These are phyloP conservation scores for Gymnoscopelus microlampas DNA, from an alignment of 2,797 vertebrate species.

Conservation along the genomic window DNA sequence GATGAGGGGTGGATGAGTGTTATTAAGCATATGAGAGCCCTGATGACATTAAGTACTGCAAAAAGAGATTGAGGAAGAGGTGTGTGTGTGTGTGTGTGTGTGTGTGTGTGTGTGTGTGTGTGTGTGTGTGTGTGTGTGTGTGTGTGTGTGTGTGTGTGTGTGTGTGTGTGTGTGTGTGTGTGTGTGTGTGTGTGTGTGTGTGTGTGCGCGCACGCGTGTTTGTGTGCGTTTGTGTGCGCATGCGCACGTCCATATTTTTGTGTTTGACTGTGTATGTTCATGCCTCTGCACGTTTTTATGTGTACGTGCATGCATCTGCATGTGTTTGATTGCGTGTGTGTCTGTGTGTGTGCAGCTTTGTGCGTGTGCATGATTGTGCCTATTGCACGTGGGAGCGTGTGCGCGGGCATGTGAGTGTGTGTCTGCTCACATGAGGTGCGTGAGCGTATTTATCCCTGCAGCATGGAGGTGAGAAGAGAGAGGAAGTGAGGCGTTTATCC, in stretches of 20 bases:
- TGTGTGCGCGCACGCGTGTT: background rate
- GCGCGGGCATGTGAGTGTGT: background rate
- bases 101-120: background rate
- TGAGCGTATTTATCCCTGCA: background rate
- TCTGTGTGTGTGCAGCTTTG: background rate
- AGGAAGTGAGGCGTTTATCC: slow-evolving; percentile 77
- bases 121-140: slow-evolving; percentile 2
- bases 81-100: background rate
- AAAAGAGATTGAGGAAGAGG: slow-evolving; percentile 52
- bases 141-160: slow-evolving; percentile 24
- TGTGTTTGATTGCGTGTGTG: no score
- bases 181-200: slow-evolving; percentile 22
- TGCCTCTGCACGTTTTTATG: no score
- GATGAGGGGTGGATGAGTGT: slow-evolving; percentile 67
- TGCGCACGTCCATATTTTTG: slow-evolving; percentile 31
- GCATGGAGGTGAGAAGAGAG: slow-evolving; percentile 50
- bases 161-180: slow-evolving; percentile 25
- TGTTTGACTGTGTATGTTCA: background rate
- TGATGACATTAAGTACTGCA: slow-evolving; percentile 67
- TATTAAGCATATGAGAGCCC: slow-evolving; percentile 71
- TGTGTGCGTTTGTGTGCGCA: background rate
- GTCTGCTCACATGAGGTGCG: background rate
- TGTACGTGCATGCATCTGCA: no score
- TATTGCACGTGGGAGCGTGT: no score
- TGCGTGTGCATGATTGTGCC: no score